These are phyloP conservation scores for Eurosta solidaginis DNA, from an alignment of 1,140 invertebrate genomes.

Conservation along the genomic window DNA sequence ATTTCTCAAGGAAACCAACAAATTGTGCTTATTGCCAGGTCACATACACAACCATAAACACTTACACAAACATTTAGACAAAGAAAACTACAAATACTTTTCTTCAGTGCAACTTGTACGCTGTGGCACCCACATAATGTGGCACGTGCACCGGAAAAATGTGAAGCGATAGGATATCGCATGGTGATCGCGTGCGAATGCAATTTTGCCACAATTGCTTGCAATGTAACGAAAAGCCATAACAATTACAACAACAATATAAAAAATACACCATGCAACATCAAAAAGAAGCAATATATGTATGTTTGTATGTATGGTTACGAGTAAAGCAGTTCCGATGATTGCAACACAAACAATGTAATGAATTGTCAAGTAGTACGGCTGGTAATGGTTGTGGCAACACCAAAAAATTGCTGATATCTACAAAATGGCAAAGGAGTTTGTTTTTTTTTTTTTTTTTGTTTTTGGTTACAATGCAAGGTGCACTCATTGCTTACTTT, in stretches of 20 bases:
- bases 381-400: conserved; percentile 19
- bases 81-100: neutral
- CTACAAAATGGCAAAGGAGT: neutral
- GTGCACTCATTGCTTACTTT: neutral
- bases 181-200: conserved; percentile 56
- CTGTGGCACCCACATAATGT: conserved; percentile 22
- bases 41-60: neutral
- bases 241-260: neutral
- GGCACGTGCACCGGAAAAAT: conserved; percentile 22
- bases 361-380: conserved; percentile 56
- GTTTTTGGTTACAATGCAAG: neutral
- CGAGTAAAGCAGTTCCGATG: conserved; percentile 1
- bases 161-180: conserved; percentile 30
- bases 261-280: neutral
- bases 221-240: neutral
- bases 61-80: too few relatives aligned
- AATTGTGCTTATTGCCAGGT: neutral
- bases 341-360: conserved; percentile 57
- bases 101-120: neutral
- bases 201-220: conserved; percentile 44
- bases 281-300: neutral
- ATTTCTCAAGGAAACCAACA: conserved; percentile 25
- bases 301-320: too few relatives aligned
- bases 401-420: conserved; percentile 13
- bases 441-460: too few relatives aligned